Evolutionary conservation across 2,888 invertebrate genomes (phyloP).

Genomic region (Amiota mariae): DNA sequence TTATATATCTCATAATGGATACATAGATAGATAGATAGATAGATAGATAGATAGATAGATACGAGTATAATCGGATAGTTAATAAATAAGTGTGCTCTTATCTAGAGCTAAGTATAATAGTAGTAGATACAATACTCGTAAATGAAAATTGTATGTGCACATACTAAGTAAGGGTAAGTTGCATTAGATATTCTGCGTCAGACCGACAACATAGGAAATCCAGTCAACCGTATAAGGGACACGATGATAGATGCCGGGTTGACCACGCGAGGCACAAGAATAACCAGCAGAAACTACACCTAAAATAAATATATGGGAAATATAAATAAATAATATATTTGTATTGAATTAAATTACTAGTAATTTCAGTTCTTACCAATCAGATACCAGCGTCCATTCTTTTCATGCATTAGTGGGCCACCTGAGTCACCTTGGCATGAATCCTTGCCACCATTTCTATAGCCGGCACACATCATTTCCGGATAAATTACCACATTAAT

Average conservation of each 20-base stretch:
- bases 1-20: no score
- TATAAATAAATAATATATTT: neutral
- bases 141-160: neutral
- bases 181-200: constrained; percentile 67
- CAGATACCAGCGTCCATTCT: constrained; percentile 89
- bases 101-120: constrained; percentile 23
- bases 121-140: constrained; percentile 6
- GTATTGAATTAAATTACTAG: neutral
- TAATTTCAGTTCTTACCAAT: constrained; percentile 75
- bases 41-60: neutral
- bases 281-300: constrained; percentile 95
- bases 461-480: constrained; percentile 96
- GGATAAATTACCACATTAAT: constrained; percentile 85
- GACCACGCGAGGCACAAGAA: constrained; percentile 93
- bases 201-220: constrained; percentile 81
- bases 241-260: constrained; percentile 94
- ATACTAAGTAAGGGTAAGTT: neutral
- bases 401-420: constrained; percentile 92
- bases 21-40: no score
- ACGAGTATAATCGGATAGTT: neutral
- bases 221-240: constrained; percentile 95
- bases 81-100: constrained; percentile 32
- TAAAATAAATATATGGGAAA: constrained; percentile 32
- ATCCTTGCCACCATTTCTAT: constrained; percentile 84
- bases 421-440: constrained; percentile 82